Evolutionary conservation across 92 coral and sea anemone genomes (phyloP), one percentile per base, ranked within the genome.

Genomic region (Metridium senile): DNA sequence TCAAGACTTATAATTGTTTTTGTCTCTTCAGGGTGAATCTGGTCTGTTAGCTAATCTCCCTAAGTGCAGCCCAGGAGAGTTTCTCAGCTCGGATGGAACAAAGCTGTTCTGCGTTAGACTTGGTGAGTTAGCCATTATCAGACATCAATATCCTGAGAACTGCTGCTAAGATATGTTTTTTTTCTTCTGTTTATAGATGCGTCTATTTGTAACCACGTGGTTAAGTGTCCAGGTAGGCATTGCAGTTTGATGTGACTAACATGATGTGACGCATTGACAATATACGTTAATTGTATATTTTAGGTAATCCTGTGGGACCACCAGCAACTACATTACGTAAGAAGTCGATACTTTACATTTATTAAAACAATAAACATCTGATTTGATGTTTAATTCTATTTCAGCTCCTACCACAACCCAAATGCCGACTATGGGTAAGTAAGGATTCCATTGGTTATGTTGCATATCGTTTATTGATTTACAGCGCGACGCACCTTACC

Each of bases 61-160:
- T 1, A 74, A 66, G 20, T 94, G 98, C 74, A 71, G 49, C n/a
- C 73, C 74, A 0, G 98, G 97, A 25, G 97, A 94, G 71, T 91
- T 89, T 79, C 72, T 94, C 18, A 89, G 88, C 21, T 94, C 98
- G 16, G 98, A 94, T 67, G 98, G 98, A 61, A 75, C 62, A 51
- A 85, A 78, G 59, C 43, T 94, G 61, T 27, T 74, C 47, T 94
- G 98, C 74, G 89, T 82, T 58, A 87, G 82, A 77, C 84, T 94
- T 84, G 92, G 98, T 94, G 73, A 69, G 98, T 70, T n/a, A n/a
- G n/a, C n/a, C n/a, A n/a, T n/a, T n/a, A n/a, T n/a, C n/a, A n/a
- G n/a, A n/a, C n/a, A n/a, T n/a, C n/a, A n/a, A n/a, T n/a, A n/a
- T n/a, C n/a, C n/a, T n/a, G n/a, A n/a, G n/a, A n/a, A n/a, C n/a